phyloP scores from a whole-genome alignment of 2,888 invertebrate genomes.

The Ypsolopha scabrella region DNA sequence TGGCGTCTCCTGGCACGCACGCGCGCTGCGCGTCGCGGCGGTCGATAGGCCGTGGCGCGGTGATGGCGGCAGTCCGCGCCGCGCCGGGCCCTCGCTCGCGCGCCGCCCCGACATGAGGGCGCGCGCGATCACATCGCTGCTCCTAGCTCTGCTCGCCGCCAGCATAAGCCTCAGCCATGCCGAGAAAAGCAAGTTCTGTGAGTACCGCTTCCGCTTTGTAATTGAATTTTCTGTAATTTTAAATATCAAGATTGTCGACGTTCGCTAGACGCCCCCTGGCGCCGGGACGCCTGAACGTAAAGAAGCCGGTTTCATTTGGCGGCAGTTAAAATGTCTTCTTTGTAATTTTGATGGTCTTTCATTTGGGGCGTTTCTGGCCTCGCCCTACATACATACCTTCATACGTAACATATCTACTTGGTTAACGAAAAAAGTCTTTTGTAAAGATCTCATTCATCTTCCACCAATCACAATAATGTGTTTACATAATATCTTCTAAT shows the following conservation, averaged over 20 bases:
- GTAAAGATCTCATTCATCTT: too few species aligned
- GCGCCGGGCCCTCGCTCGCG: conserved; percentile 33
- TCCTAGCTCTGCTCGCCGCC: conserved; percentile 26
- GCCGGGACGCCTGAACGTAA: conserved; percentile 8
- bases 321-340: conserved; percentile 9
- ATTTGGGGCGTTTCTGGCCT: background rate
- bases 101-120: conserved; percentile 35
- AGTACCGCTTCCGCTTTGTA: conserved; percentile 24
- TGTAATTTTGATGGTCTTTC: background rate
- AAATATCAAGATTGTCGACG: background rate
- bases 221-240: background rate
- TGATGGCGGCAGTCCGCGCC: conserved; percentile 20
- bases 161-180: conserved; percentile 31
- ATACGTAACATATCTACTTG: too few species aligned
- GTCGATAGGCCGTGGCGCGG: conserved; percentile 22
- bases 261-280: conserved; percentile 2
- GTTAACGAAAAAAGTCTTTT: too few species aligned
- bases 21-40: conserved; percentile 14
- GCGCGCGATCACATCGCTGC: conserved; percentile 44
- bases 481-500: too few species aligned
- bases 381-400: too few species aligned
- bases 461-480: too few species aligned
- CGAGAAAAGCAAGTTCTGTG: conserved; percentile 69
- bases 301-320: background rate
- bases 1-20: conserved; percentile 16